Base-by-base conservation (phyloP, 2,113 vertebrate species). In the Strix uralensis region DNA sequence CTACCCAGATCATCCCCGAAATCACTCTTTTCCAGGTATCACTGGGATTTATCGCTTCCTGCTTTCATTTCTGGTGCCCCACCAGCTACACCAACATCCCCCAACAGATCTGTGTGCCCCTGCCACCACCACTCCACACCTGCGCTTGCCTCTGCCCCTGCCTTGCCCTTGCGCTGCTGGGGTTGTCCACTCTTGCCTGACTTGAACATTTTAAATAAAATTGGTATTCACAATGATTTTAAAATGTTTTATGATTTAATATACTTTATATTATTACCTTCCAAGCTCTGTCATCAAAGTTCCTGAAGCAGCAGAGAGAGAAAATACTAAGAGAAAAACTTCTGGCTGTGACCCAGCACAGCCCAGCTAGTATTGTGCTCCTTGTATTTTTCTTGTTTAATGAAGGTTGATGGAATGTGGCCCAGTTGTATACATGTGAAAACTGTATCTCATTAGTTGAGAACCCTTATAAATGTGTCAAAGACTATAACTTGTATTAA, bases 381-480 rank as follows among this genome's bases (percentile, higher is more conserved):
- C 54, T 74, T 74, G 51, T 59, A 6, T 70, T 95, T 87, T 80
- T 69, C 75, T 80, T 57, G 8, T 80, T 84, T 62, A 93, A 96
- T 63, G 67, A 84, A 84, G 26, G 49, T 49, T 90, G 80, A 93
- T 69, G 63, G 79, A 81, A 87, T 19, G 14, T 70, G 29, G 52
- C 61, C 32, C 0, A 0, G 34, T 57, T 90, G 67, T 63, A 90
- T 36, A 83, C 36, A 88, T 4, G 3, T 70, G 77, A 94, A 97
- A 92, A 75, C 42, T 54, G 40, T 70, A 81, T 59, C 89, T 95
- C 81, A 82, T 93, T 92, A 89, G 55, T 34, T 87, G 63, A 75
- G 83, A 96, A 84, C 15, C 11, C 83, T 79, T 54, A 80, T 32
- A 81, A 93, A 94, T 23, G 32, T 84, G 66, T 81, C 59, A 72